A percentile compares a stretch with the other conserved stretches of the same genome.
These are phyloP conservation scores for Syngnathus scovelli DNA, from an alignment of 2,113 vertebrate genomes.

Conservation along the genomic window DNA sequence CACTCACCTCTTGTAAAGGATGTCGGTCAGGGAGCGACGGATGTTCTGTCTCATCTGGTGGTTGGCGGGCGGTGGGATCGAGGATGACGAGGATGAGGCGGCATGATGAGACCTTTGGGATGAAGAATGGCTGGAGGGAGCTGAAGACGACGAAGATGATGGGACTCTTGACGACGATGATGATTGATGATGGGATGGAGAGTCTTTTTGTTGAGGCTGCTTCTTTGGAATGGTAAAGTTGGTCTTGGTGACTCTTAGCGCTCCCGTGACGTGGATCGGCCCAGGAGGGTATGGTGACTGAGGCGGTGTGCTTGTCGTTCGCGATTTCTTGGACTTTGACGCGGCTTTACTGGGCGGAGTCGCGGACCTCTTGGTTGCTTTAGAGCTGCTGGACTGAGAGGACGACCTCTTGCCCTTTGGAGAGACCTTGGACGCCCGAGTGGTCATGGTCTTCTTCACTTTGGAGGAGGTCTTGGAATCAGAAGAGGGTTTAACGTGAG, in stretches of 20 bases:
- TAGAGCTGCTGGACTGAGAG: conserved; percentile 24
- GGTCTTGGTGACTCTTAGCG: conserved; percentile 68
- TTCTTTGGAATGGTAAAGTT: conserved; percentile 76
- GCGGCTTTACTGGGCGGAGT: conserved; percentile 30
- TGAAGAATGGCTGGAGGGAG: conserved; percentile 35
- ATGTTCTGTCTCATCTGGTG: conserved; percentile 97
- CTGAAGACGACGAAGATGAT: conserved; percentile 49
- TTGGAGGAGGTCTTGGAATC: conserved; percentile 26
- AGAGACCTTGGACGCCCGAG: conserved; percentile 47
- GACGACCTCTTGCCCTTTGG: conserved; percentile 56
- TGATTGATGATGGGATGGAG: conserved; percentile 30
- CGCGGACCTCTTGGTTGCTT: conserved; percentile 50
- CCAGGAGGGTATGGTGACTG: conserved; percentile 49
- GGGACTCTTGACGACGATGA: conserved; percentile 50
- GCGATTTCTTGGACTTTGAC: conserved; percentile 59
- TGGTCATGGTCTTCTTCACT: conserved; percentile 45
- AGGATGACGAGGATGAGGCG: conserved; percentile 19
- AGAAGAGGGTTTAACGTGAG: conserved; percentile 41
- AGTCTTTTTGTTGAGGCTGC: conserved; percentile 64
- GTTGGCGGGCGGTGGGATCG: conserved; percentile 79
- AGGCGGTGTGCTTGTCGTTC: conserved; percentile 39
- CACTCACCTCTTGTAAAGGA: conserved; percentile 92
- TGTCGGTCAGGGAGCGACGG: conserved; percentile 91
- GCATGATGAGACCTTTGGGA: conserved; percentile 53
- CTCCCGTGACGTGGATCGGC: conserved; percentile 70